Conservation (phyloP, 2,113 vertebrate species). For the Alaudala cheleensis region DNA sequence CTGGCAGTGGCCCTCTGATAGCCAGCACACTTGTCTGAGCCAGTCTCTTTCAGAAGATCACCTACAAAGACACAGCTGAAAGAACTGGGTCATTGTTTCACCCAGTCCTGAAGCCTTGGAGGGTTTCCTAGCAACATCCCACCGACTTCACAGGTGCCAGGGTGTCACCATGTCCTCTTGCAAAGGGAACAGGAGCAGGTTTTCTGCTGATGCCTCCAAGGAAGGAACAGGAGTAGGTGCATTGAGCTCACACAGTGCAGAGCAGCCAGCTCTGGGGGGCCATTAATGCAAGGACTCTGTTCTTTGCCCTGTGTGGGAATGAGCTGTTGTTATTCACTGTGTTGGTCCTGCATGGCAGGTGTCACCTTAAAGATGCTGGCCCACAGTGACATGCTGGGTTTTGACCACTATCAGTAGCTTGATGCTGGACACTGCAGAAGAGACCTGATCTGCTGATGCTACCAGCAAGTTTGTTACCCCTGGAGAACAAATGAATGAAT, state of each 20-base stretch:
- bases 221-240: background rate
- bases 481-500: background rate
- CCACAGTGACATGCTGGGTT: accelerated
- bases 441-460: background rate
- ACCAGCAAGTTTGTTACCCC: background rate
- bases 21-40: background rate
- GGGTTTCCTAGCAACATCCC: background rate
- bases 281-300: background rate
- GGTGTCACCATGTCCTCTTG: background rate
- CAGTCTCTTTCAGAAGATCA: background rate
- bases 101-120: background rate
- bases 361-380: background rate
- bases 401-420: background rate
- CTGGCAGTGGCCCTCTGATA: background rate
- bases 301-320: background rate
- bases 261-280: background rate
- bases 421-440: background rate
- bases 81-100: background rate
- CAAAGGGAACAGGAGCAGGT: background rate
- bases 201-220: background rate
- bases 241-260: accelerated
- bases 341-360: background rate
- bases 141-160: accelerated
- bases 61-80: background rate
- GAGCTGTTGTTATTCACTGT: background rate